Evolutionary conservation across 1,140 invertebrate genomes (phyloP), one percentile per base, ranked within the genome.

Genomic region (Nomia melanderi): DNA sequence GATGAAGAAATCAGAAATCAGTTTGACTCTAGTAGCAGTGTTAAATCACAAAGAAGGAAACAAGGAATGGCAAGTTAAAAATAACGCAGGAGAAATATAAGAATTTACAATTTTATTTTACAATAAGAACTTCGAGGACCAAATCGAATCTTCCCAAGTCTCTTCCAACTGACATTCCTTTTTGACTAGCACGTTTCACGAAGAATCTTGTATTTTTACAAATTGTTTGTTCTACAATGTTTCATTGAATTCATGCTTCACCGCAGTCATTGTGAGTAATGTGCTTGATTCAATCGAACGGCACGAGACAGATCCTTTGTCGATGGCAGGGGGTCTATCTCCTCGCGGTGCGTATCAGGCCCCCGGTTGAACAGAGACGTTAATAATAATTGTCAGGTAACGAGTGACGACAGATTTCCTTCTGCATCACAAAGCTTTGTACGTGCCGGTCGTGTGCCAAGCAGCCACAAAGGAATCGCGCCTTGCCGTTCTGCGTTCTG

Each of bases 351-450:
- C 36, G 36, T 39, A 39, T 69, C 64, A 20, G 27, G 23, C 1
- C 54, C 29, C 5, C 20, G 14, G 33, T n/a, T 60, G 23, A 76
- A 67, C 59, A n/a, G 54, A 17, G 57, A 69, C 73, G 73, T 76
- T 76, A 69, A 69, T 76, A 76, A 76, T 69, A 76, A 76, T 69
- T 69, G 63, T 76, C 73, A 59, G 73, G 59, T 76, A 76, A 76
- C 64, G 54, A 67, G 41, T 47, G 57, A 69, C 29, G 54, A 69
- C 73, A 76, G 64, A 76, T 76, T 69, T 76, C 31, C 50, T 75
- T 36, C 14, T 23, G 27, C 17, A 12, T 23, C 3, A 69, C 65
- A 76, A 59, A 76, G 73, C 73, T 59, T 69, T 50, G 53, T 36
- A 23, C 23, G n/a, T 27, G 25, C 23, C 9, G 31, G 2, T 9